Evolutionary conservation across 2,797 vertebrate genomes (phyloP).

Genomic region (Anabas testudineus): DNA sequence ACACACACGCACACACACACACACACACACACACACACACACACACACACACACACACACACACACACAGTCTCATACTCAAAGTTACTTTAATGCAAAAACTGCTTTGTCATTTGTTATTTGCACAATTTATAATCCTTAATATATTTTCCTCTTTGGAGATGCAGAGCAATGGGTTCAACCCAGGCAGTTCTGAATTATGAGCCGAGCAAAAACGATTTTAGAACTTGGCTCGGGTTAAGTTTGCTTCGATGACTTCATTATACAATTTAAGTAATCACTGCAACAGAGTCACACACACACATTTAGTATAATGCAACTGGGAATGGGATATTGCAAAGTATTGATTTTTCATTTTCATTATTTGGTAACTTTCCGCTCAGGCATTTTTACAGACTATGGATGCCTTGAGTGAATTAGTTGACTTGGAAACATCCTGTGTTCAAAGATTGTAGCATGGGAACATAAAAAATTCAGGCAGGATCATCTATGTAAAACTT

Average conservation of each 20-base stretch:
- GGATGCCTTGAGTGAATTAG: slow-evolving; percentile 74
- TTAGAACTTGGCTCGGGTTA: slow-evolving; percentile 74
- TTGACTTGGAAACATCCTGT: slow-evolving; percentile 79
- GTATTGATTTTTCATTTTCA: slow-evolving; percentile 72
- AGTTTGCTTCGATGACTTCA: slow-evolving; percentile 77
- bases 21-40: slow-evolving; percentile 12
- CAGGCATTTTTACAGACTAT: slow-evolving; percentile 43
- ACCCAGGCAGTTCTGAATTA: slow-evolving; percentile 68
- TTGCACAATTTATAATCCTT: slow-evolving; percentile 70
- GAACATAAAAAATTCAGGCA: slow-evolving; percentile 75
- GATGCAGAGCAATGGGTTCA: slow-evolving; percentile 70
- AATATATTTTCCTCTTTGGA: slow-evolving; percentile 67
- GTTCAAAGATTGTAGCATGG: slow-evolving; percentile 78
- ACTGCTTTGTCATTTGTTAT: slow-evolving; percentile 73
- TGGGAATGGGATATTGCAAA: slow-evolving; percentile 56
- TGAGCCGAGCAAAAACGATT: slow-evolving; percentile 61
- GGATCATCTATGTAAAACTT: slow-evolving; percentile 81
- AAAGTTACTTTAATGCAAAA: slow-evolving; percentile 54
- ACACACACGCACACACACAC: slow-evolving; percentile 1
- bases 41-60: slow-evolving; percentile 10
- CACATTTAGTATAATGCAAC: slow-evolving; percentile 66
- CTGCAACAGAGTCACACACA: slow-evolving; percentile 61
- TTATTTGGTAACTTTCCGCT: slow-evolving; percentile 62
- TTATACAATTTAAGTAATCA: slow-evolving; percentile 78
- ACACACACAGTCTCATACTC: slow-evolving; percentile 20